Evolutionary conservation across 2,113 vertebrate species (phyloP), one percentile per base, ranked within the genome.

Genomic region (Myotis yumanensis): DNA sequence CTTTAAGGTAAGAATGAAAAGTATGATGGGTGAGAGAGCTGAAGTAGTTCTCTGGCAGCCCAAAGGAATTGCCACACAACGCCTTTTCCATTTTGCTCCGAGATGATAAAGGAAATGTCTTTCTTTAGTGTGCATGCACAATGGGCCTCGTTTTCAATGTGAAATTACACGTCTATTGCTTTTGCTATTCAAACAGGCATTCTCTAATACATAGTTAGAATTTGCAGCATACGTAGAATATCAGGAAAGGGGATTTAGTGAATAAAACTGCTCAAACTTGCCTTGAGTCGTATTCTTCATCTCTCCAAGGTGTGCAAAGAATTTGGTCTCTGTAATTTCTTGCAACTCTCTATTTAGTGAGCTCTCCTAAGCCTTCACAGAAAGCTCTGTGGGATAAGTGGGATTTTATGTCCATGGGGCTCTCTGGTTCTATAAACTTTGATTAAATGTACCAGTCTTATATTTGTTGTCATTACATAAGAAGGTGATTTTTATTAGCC

Each of bases 1-100:
- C 15, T 99, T 98, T 96, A 93, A 99, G 99, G 99, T 99, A 96
- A 96, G 91, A 89, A 69, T 85, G 22, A 1, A 94, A 62, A 16
- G 51, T 37, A 83, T 18, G 15, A n/a, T 0, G 32, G n/a, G 59
- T 72, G 28, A 75, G 16, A 54, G 20, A 92, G 5, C 12, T 69
- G 15, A 43, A 79, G 46, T 15, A 10, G 5, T 77, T 89, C 5
- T 72, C 76, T 35, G 62, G 51, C 9, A 62, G 37, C 62, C 68
- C 37, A 86, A 73, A 80, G 5, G 75, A 46, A 64, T 17, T 14
- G 57, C 32, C 37, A 84, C 22, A 2, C 10, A 18, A 32, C 85
- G 17, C 14, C 64, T 92, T 85, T 64, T 54, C 54, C 35, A 25
- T 92, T 87, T 92, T 79, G 3, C 52, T n/a, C 75, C 59, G 76